Evolutionary conservation across 2,113 vertebrate genomes (phyloP), one percentile per base, ranked within the genome.

Genomic region (Glaucomys volans): DNA sequence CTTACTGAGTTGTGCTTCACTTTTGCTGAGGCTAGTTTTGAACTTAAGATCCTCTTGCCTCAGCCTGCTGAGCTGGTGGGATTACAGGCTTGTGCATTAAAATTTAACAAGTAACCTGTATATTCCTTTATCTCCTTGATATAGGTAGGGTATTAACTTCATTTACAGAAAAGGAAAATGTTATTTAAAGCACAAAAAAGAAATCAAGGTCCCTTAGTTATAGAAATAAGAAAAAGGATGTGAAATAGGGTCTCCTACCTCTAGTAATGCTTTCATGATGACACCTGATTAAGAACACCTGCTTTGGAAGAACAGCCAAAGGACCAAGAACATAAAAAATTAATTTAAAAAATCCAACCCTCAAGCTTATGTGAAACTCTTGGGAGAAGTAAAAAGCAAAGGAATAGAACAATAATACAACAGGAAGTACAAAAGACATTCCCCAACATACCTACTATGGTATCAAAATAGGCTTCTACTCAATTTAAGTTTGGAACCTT

Each of bases 81-180:
- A 47, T 47, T 47, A 47, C 44, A 47, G 44, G 44, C 44, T 47
- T 47, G 44, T 13, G 59, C 32, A 86, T 62, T 86, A 59, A 94
- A 87, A n/a, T 67, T 89, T 79, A 89, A 77, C 4, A 79, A 91
- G 37, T 83, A 86, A 42, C n/a, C 30, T 77, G 24, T n/a, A 81
- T 7, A 20, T 87, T 79, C 57, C 40, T 95, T 91, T 64, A 71
- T 64, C 66, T 84, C 44, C 44, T 47, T 64, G 11, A 96, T 57
- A 97, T 28, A 75, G 52, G 35, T 12, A 85, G 2, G 22, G 2
- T 57, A 91, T 83, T 83, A 57, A 10, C 40, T 82, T 83, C 83
- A 93, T 30, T 95, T 91, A 87, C 18, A 90, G 71, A 85, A 79
- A 85, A 96, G 13, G 24, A 94, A 97, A 95, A 13, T 44, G 52